A percentile compares a stretch with the other conserved stretches of the same genome.
Evolutionary conservation across 1,140 invertebrate species (phyloP).

Genomic region (Drosophila navojoa): DNA sequence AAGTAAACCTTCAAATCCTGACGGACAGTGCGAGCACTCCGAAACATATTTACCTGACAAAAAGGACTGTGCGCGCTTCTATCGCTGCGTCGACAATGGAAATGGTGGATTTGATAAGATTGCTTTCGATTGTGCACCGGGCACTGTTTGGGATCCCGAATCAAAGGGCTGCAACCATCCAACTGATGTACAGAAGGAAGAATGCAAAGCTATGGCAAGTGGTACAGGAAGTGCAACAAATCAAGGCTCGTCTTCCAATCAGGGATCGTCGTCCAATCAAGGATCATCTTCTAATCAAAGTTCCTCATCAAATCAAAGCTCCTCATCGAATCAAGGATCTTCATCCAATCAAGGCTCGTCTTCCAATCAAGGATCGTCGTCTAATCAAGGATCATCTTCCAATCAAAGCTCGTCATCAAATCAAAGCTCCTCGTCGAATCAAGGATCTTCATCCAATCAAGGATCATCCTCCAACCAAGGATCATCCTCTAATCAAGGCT

Average conservation of each 20-base stretch:
- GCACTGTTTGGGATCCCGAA: slow-evolving; percentile 85
- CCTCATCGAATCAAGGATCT: slow-evolving; percentile 37
- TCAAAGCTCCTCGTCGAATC: slow-evolving; percentile 44
- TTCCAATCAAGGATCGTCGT: slow-evolving; percentile 42
- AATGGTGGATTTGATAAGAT: slow-evolving; percentile 85
- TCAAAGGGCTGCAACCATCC: slow-evolving; percentile 84
- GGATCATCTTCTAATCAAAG: slow-evolving; percentile 38
- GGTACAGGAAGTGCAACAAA: slow-evolving; percentile 36
- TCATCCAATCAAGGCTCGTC: slow-evolving; percentile 36
- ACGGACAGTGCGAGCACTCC: slow-evolving; percentile 84
- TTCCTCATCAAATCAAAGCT: slow-evolving; percentile 24
- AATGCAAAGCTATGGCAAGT: slow-evolving; percentile 85
- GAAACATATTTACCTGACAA: slow-evolving; percentile 86
- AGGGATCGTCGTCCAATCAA: slow-evolving; percentile 1
- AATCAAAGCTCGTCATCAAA: slow-evolving; percentile 43
- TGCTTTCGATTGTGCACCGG: slow-evolving; percentile 87
- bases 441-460: slow-evolving; percentile 49
- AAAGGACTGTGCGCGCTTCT: slow-evolving; percentile 86
- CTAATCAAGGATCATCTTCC: slow-evolving; percentile 49
- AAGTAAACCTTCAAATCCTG: slow-evolving; percentile 65
- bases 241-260: slow-evolving; percentile 21
- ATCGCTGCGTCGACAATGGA: slow-evolving; percentile 87
- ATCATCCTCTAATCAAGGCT: slow-evolving; percentile 7
- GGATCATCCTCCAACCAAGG: slow-evolving; percentile 43
- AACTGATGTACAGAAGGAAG: slow-evolving; percentile 86